A percentile compares a stretch with the other conserved stretches of the same genome.
These are phyloP conservation scores for Agrotis puta DNA, from an alignment of 2,888 invertebrate species.

Conservation along the genomic window DNA sequence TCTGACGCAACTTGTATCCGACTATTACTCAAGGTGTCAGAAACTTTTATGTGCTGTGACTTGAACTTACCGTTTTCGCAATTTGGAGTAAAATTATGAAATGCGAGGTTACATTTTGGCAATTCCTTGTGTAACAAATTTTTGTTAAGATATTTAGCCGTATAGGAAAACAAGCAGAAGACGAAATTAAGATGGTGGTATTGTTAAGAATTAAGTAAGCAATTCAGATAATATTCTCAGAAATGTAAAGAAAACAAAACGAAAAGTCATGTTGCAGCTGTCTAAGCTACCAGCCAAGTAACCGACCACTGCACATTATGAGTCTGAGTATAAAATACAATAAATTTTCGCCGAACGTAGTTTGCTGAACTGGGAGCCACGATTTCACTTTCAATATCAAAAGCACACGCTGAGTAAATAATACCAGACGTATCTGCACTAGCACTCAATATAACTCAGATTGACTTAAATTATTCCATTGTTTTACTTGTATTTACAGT, in stretches of 20 bases:
- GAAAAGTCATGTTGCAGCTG: neutral
- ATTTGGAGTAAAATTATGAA: conserved; percentile 12
- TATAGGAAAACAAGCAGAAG: neutral
- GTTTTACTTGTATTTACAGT: conserved; percentile 55
- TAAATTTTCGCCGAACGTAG: conserved; percentile 40
- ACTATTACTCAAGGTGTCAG: conserved; percentile 48
- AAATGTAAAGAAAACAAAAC: neutral
- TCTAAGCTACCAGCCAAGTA: conserved; percentile 12
- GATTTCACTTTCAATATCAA: conserved; percentile 45
- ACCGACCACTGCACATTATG: conserved; percentile 20
- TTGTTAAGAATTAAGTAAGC: neutral
- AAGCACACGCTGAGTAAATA: conserved; percentile 3
- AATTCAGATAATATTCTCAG: neutral
- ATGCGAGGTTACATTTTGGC: neutral
- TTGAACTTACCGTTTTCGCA: conserved; percentile 22
- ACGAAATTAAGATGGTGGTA: neutral
- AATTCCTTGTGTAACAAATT: neutral
- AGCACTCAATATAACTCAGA: conserved; percentile 55
- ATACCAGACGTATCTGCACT: conserved; percentile 9
- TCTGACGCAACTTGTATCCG: conserved; percentile 35
- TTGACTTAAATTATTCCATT: conserved; percentile 62
- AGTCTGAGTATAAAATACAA: conserved; percentile 44
- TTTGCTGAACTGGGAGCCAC: conserved; percentile 11
- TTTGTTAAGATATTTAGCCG: neutral
- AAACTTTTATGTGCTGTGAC: conserved; percentile 39